Conservation (phyloP, 2,888 invertebrate genomes). For the Drosophila kanekoi region DNA sequence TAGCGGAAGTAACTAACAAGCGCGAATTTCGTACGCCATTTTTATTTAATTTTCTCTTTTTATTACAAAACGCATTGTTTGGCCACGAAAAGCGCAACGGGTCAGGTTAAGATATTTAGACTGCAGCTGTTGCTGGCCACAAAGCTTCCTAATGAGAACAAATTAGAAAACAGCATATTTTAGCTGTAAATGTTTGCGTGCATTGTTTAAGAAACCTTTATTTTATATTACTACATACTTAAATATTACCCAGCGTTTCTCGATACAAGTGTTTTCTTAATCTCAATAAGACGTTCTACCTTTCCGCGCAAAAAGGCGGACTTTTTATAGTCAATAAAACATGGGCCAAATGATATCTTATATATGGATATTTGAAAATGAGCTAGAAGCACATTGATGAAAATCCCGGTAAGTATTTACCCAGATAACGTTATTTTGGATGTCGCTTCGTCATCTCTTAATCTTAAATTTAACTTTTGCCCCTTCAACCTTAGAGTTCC, state of each 20-base stretch:
- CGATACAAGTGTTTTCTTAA: neutral
- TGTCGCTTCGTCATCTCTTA: too few species aligned
- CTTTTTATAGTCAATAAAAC: too few species aligned
- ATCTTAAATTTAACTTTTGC: too few species aligned
- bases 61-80: conserved; percentile 37
- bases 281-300: too few species aligned
- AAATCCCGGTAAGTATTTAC: too few species aligned
- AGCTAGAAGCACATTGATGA: too few species aligned
- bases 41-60: conserved; percentile 15
- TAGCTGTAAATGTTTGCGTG: neutral
- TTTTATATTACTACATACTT: neutral
- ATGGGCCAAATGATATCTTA: too few species aligned
- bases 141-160: conserved; percentile 42
- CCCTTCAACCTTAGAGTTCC: too few species aligned
- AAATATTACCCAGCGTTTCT: neutral
- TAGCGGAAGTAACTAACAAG: conserved; percentile 77
- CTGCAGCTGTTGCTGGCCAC: neutral
- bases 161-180: neutral
- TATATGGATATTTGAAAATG: too few species aligned
- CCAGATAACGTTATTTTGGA: too few species aligned
- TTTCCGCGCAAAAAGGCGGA: too few species aligned
- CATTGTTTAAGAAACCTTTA: neutral
- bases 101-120: conserved; percentile 15
- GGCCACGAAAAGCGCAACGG: conserved; percentile 19
- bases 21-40: conserved; percentile 51